Base-by-base conservation (phyloP, 2,113 vertebrate genomes). In the Leptocoma aspasia region DNA sequence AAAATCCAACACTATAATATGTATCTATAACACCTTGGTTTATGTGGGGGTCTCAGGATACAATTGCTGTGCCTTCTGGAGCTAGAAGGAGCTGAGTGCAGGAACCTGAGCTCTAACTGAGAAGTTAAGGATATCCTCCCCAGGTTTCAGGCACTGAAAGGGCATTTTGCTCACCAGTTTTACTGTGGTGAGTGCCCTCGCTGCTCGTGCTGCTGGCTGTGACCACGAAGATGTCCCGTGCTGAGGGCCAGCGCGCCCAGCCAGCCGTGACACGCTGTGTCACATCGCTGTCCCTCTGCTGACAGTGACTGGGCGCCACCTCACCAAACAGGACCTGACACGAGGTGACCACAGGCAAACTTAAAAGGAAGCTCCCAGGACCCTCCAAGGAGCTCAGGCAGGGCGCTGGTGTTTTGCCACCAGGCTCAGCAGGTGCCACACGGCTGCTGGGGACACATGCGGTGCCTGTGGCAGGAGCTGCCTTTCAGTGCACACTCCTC, bases 371-470 rank as follows among this genome's bases (percentile, higher is more conserved):
- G 30, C 63, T 84, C 24, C 68, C 6, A 19, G 63, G 18, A 20
- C 14, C 39, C 63, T 82, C 15, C 35, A 19, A 49, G 70, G 39
- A 42, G 14, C 73, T 82, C 60, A 39, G 65, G 52, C 3, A 20
- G 26, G 50, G 72, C 13, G 4, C 81, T 78, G 70, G 35, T 82
- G 60, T 41, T 90, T 85, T 89, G 76, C 59, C 52, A 50, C 21
- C 19, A n/a, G 82, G 56, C 52, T 16, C 7, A 41, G 86, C 96
- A 95, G 91, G 93, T 92, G 84, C 69, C 33, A 8, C 35, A 3
- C 7, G 4, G 3, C 71, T 72, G 13, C 49, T 45, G 15, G 9
- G 75, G 45, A 39, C 31, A 1, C 0, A 8, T 0, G 1, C 2
- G 14, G 35, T 63, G 60, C 45, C 69, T 21, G 44, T 33, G 53